These are phyloP conservation scores for Tetramorium simillimum DNA, from an alignment of 1,140 invertebrate species.

Conservation along the genomic window DNA sequence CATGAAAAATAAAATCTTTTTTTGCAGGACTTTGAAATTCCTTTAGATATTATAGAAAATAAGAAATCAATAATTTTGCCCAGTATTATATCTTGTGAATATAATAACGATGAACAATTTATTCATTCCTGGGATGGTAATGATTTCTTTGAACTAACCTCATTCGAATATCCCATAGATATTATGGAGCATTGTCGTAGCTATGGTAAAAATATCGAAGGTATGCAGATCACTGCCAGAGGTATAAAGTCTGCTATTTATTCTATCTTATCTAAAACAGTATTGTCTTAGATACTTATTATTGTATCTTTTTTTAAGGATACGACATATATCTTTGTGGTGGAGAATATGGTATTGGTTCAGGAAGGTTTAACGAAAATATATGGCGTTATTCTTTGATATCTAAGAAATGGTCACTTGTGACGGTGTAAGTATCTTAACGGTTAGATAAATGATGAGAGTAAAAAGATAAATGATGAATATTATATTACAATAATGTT, in stretches of 20 bases:
- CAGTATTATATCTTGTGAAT: slow-evolving; percentile 45
- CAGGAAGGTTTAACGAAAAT: too few species aligned
- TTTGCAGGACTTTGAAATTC: not conserved
- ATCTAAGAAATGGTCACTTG: too few species aligned
- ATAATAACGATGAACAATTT: not conserved
- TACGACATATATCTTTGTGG: too few species aligned
- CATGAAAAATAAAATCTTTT: not conserved
- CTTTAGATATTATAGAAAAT: not conserved
- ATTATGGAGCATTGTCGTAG: slow-evolving; percentile 3
- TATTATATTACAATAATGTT: too few species aligned
- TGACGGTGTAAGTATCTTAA: too few species aligned
- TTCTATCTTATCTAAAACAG: not conserved
- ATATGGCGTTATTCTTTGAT: too few species aligned
- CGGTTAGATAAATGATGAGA: too few species aligned
- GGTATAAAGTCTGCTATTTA: slow-evolving; percentile 53
- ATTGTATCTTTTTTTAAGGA: too few species aligned
- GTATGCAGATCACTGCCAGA: slow-evolving; percentile 71
- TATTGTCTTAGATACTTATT: not conserved
- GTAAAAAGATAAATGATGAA: too few species aligned
- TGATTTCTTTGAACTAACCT: slow-evolving; percentile 49
- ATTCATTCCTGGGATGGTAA: slow-evolving; percentile 70
- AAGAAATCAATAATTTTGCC: slow-evolving; percentile 23
- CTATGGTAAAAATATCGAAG: slow-evolving; percentile 40
- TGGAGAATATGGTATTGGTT: too few species aligned
- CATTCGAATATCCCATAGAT: slow-evolving; percentile 50